These are phyloP conservation scores for Thyatira batis DNA, from an alignment of 2,888 invertebrate species.

Conservation along the genomic window DNA sequence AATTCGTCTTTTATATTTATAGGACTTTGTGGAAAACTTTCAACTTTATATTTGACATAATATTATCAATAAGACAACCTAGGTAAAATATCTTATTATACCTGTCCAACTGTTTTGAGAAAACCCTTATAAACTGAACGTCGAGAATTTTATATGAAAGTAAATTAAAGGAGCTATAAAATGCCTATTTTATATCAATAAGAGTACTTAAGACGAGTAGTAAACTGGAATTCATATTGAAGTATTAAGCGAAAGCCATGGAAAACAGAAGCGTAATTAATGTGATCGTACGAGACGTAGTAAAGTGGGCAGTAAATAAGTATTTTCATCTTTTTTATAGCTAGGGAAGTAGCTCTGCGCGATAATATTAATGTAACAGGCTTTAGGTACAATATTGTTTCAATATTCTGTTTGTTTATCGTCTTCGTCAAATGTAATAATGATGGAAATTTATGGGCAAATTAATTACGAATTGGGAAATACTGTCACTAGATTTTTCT, in stretches of 20 bases:
- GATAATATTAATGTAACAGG: constrained; percentile 50
- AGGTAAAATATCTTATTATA: neutral
- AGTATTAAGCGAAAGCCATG: constrained; percentile 45
- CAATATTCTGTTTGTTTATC: constrained; percentile 50
- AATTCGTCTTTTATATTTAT: neutral
- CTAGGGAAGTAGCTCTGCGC: constrained; percentile 40
- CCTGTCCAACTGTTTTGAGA: neutral
- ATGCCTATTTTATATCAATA: neutral
- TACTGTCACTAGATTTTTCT: neutral
- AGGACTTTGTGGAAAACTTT: neutral
- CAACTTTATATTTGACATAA: neutral
- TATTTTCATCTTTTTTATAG: constrained; percentile 61
- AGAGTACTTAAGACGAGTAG: neutral
- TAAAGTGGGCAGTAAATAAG: constrained; percentile 62
- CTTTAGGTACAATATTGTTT: constrained; percentile 46
- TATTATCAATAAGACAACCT: neutral
- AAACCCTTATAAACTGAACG: neutral
- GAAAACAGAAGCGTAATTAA: constrained; percentile 58
- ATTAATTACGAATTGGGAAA: constrained; percentile 1
- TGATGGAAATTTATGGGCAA: constrained; percentile 3
- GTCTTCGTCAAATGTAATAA: constrained; percentile 28
- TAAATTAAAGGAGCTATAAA: neutral
- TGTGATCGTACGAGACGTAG: constrained; percentile 47
- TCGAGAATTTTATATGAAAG: neutral
- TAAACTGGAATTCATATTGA: constrained; percentile 37